These are phyloP conservation scores for Teleopsis dalmanni DNA, from an alignment of 1,140 invertebrate genomes.

Conservation along the genomic window DNA sequence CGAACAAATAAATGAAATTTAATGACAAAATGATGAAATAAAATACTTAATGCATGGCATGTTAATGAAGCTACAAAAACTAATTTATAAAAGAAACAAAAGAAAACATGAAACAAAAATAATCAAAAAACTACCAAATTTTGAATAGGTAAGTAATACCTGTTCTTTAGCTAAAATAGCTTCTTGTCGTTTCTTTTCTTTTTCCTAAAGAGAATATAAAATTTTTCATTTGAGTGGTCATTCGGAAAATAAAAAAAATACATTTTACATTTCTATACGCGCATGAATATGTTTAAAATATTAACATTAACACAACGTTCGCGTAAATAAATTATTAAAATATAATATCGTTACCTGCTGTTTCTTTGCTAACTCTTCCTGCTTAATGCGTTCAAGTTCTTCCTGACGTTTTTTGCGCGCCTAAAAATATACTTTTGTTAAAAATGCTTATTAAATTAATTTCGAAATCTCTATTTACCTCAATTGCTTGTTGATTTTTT, in stretches of 20 bases:
- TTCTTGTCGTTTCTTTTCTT: conserved; percentile 79
- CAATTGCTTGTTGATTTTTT: conserved; percentile 61
- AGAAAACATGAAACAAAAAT: no score
- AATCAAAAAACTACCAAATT: conserved; percentile 1
- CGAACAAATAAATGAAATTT: not conserved
- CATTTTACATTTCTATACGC: no score
- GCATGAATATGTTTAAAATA: no score
- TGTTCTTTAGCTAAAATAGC: conserved; percentile 80
- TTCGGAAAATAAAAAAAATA: conserved; percentile 2
- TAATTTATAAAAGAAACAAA: not conserved
- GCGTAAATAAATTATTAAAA: not conserved
- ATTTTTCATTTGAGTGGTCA: conserved; percentile 6
- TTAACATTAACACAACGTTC: no score
- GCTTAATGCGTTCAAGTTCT: conserved; percentile 73
- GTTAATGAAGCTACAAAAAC: not conserved
- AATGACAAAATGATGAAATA: not conserved
- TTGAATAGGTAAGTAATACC: conserved; percentile 49
- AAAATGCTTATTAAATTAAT: conserved; percentile 41
- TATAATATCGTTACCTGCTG: conserved; percentile 66
- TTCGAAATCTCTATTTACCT: conserved; percentile 44
- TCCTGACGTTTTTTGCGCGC: conserved; percentile 77
- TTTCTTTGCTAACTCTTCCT: conserved; percentile 75
- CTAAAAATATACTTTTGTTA: conserved; percentile 48
- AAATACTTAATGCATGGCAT: not conserved
- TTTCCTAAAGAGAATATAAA: conserved; percentile 60